These are phyloP conservation scores for Monopterus albus DNA, from an alignment of 2,113 vertebrate genomes.

Conservation along the genomic window DNA sequence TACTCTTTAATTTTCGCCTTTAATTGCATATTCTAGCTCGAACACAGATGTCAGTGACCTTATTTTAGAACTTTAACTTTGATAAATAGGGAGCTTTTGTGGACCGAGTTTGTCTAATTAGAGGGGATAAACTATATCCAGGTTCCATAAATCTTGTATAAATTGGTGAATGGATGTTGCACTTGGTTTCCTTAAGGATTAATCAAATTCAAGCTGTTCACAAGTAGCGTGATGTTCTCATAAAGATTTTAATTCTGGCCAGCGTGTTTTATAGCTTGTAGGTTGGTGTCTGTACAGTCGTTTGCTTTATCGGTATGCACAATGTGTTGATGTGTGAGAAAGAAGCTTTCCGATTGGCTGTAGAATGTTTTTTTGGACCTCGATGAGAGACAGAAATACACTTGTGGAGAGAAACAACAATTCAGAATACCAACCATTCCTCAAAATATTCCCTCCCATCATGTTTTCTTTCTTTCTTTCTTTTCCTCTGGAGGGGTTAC, in stretches of 20 bases:
- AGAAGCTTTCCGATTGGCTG: constrained; percentile 48
- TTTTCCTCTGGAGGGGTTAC: constrained; percentile 33
- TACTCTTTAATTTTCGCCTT: not conserved
- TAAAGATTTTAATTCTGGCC: not conserved
- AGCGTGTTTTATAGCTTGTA: not conserved
- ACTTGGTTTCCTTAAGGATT: constrained; percentile 42
- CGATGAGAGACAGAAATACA: constrained; percentile 71
- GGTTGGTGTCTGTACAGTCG: not conserved
- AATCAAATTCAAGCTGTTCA: constrained; percentile 34
- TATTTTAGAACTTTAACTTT: constrained; percentile 31
- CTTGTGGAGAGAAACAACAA: constrained; percentile 70
- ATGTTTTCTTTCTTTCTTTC: constrained; percentile 26
- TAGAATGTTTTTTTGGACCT: constrained; percentile 18
- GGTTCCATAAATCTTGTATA: constrained; percentile 37
- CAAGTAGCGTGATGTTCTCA: not conserved
- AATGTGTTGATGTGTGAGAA: constrained; percentile 29
- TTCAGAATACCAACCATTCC: constrained; percentile 79
- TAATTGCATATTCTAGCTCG: not conserved
- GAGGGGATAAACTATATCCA: constrained; percentile 28
- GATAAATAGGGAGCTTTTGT: constrained; percentile 33
- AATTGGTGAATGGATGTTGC: constrained; percentile 32
- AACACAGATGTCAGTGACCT: constrained; percentile 22
- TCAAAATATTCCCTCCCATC: constrained; percentile 66
- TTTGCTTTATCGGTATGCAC: not conserved
- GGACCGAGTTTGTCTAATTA: constrained; percentile 41